These are phyloP conservation scores for Diuraphis noxia DNA, from an alignment of 1,140 invertebrate genomes.

Conservation along the genomic window DNA sequence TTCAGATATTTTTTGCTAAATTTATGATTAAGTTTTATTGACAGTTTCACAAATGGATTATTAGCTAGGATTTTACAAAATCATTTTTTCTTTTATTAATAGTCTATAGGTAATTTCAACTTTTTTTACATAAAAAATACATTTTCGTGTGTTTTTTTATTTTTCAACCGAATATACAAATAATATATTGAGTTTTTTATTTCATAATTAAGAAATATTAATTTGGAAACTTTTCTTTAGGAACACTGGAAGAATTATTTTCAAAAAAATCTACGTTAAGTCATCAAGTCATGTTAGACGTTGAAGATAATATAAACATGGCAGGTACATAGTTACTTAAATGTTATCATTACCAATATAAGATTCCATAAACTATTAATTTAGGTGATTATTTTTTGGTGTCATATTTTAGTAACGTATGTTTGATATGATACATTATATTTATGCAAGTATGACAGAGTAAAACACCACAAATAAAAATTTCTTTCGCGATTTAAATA, in stretches of 20 bases:
- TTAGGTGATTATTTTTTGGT: background rate
- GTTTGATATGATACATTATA: background rate
- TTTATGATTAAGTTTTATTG: background rate
- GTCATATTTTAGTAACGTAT: background rate
- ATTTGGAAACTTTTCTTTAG: background rate
- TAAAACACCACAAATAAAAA: background rate
- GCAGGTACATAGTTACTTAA: background rate
- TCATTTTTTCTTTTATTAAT: background rate
- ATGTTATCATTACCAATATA: background rate
- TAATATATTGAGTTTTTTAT: no score
- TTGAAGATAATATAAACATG: background rate
- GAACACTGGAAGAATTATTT: background rate
- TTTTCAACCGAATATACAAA: background rate
- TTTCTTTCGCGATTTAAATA: background rate
- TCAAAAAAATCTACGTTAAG: background rate
- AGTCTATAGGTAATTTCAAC: background rate
- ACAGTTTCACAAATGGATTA: background rate
- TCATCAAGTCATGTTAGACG: background rate
- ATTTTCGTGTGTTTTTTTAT: background rate
- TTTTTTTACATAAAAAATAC: no score
- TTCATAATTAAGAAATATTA: background rate
- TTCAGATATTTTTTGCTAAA: background rate
- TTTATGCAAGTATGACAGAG: background rate
- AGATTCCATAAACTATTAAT: background rate
- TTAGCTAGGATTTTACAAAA: background rate